Percentiles rank a stretch among this genome's conserved stretches.
These are phyloP conservation scores for Diabrotica virgifera DNA, from an alignment of 1,140 invertebrate genomes.

Conservation along the genomic window DNA sequence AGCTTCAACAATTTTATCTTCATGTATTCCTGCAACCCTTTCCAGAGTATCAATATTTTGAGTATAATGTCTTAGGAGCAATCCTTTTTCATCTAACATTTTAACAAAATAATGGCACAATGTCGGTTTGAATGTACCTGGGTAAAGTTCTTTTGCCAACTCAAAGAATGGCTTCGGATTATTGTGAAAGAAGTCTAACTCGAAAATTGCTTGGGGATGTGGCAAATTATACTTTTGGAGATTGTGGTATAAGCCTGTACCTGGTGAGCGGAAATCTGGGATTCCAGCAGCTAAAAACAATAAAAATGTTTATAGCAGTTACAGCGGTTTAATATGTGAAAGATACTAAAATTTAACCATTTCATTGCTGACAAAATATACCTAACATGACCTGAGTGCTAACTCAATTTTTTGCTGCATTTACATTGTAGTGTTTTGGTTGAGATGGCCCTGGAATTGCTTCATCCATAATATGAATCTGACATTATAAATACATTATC, in stretches of 20 bases:
- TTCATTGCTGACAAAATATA: too few relatives aligned
- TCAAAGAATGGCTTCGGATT: constrained; percentile 86
- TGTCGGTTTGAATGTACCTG: constrained; percentile 79
- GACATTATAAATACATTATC: not conserved
- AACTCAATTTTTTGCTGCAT: too few relatives aligned
- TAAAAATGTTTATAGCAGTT: constrained; percentile 8
- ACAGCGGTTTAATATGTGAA: not conserved
- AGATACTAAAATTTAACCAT: too few relatives aligned
- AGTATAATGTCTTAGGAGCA: constrained; percentile 81
- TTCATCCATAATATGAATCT: too few relatives aligned
- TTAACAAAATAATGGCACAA: constrained; percentile 79
- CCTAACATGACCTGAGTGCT: too few relatives aligned
- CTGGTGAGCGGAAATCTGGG: constrained; percentile 89
- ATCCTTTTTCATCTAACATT: constrained; percentile 73
- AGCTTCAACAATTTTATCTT: constrained; percentile 86
- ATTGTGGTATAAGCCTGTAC: constrained; percentile 89
- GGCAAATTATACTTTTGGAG: constrained; percentile 88
- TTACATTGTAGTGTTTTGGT: too few relatives aligned
- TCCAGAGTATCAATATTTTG: constrained; percentile 96
- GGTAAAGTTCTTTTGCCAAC: constrained; percentile 82
- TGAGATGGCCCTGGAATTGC: too few relatives aligned
- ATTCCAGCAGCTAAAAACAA: constrained; percentile 81
- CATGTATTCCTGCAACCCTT: constrained; percentile 78
- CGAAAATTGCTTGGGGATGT: constrained; percentile 94
- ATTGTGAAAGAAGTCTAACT: constrained; percentile 76